These are phyloP conservation scores for Drosophila kurseongensis DNA, from an alignment of 1,140 invertebrate genomes.

Conservation along the genomic window DNA sequence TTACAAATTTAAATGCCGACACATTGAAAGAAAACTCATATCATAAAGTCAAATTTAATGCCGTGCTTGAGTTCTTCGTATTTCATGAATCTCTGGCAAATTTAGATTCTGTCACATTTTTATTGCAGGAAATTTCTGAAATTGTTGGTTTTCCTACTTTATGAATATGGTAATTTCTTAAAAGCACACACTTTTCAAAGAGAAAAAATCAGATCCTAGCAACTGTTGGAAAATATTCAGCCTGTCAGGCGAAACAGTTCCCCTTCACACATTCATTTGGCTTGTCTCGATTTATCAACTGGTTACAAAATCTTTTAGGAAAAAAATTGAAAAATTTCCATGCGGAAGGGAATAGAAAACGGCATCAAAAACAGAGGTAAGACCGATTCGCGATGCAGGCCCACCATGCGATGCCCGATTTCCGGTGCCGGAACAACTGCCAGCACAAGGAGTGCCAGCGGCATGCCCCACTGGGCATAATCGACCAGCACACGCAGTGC, in stretches of 20 bases:
- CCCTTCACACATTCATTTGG: slow-evolving; percentile 32
- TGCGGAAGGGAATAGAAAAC: not conserved
- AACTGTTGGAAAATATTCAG: not conserved
- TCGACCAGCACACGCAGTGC: slow-evolving; percentile 77
- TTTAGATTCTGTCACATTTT: not conserved
- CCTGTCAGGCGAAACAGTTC: not conserved
- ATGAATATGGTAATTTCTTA: too few relatives aligned
- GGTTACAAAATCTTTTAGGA: slow-evolving; percentile 16
- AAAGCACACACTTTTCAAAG: not conserved
- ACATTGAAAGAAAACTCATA: not conserved
- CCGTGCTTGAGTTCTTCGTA: not conserved
- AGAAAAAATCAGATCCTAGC: not conserved
- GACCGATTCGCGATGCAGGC: slow-evolving; percentile 62
- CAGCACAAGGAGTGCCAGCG: slow-evolving; percentile 78
- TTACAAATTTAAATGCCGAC: not conserved
- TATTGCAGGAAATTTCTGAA: too few relatives aligned
- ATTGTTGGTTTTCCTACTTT: too few relatives aligned
- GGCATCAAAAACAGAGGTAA: not conserved
- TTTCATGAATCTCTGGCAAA: not conserved
- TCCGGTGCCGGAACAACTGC: slow-evolving; percentile 75
- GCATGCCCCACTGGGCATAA: slow-evolving; percentile 66
- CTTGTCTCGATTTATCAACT: slow-evolving; percentile 29
- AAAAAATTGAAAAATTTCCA: slow-evolving; percentile 22
- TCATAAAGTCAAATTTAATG: too few relatives aligned
- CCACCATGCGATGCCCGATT: slow-evolving; percentile 77